Percentiles rank a stretch among this genome's conserved stretches.
Evolutionary conservation across 2,113 vertebrate species (phyloP).

Genomic region (Arenaria interpres): DNA sequence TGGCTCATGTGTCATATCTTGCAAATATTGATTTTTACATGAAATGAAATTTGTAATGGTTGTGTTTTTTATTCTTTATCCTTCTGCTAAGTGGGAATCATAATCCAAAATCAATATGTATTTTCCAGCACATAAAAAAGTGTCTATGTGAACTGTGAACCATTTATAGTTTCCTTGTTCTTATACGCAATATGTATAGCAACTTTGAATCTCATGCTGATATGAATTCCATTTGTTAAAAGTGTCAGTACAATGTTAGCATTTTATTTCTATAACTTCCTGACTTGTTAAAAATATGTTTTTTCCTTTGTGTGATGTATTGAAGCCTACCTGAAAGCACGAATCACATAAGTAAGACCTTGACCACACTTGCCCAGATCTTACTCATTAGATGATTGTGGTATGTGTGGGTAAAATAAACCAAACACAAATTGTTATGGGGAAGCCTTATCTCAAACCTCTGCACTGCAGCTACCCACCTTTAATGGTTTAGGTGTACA

Average conservation of each 20-base stretch:
- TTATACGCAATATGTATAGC: background rate
- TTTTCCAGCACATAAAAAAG: background rate
- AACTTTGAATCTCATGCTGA: background rate
- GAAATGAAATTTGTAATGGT: background rate
- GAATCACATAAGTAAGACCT: background rate
- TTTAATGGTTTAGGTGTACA: background rate
- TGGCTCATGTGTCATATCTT: background rate
- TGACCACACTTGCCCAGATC: fast-evolving
- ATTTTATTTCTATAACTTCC: background rate
- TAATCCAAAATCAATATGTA: slow-evolving; percentile 49
- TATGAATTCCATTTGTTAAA: background rate
- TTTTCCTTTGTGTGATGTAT: background rate
- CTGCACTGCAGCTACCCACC: background rate
- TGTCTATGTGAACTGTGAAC: background rate
- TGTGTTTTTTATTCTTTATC: background rate
- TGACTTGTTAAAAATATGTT: background rate
- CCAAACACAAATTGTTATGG: background rate
- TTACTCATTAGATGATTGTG: background rate
- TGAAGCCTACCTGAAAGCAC: background rate
- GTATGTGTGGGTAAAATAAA: background rate
- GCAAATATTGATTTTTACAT: slow-evolving; percentile 19
- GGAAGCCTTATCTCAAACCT: background rate
- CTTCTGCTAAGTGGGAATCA: slow-evolving; percentile 19
- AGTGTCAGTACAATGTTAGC: background rate
- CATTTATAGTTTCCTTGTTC: background rate